Evolutionary conservation across 2,888 invertebrate species (phyloP).

Genomic region (Dasysyrphus albostriatus): DNA sequence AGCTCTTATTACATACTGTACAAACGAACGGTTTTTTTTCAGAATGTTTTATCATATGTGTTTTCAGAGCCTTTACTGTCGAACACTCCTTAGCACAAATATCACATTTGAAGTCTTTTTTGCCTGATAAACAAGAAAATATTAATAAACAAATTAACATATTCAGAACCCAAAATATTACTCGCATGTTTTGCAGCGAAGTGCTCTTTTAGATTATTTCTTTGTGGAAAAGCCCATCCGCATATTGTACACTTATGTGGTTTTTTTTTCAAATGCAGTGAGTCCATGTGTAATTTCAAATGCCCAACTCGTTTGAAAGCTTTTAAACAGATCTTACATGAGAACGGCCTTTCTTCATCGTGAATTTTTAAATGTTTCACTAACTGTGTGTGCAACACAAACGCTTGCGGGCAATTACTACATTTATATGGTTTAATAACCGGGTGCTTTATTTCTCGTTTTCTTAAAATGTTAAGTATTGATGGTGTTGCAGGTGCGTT

Average conservation of each 20-base stretch:
- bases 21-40: conserved; percentile 52
- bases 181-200: conserved; percentile 44
- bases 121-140: conserved; percentile 10
- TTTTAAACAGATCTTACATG: conserved; percentile 34
- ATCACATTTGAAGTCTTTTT: conserved; percentile 53
- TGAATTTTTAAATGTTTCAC: conserved; percentile 52
- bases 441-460: conserved; percentile 8
- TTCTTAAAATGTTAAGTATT: conserved; percentile 45
- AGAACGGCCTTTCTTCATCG: conserved; percentile 39
- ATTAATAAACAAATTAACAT: background rate
- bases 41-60: conserved; percentile 40
- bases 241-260: conserved; percentile 49
- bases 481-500: conserved; percentile 41
- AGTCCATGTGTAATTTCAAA: conserved; percentile 52
- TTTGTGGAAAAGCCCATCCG: conserved; percentile 55
- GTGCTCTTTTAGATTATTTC: conserved; percentile 47
- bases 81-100: conserved; percentile 42
- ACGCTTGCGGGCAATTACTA: conserved; percentile 9
- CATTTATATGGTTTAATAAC: conserved; percentile 62
- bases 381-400: conserved; percentile 52
- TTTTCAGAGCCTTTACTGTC: conserved; percentile 27
- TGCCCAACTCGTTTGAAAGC: conserved; percentile 50
- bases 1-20: conserved; percentile 39
- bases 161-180: background rate
- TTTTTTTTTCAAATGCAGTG: conserved; percentile 52